phyloP scores from a whole-genome alignment of 2,888 invertebrate species.

The Tipula vernalis region DNA sequence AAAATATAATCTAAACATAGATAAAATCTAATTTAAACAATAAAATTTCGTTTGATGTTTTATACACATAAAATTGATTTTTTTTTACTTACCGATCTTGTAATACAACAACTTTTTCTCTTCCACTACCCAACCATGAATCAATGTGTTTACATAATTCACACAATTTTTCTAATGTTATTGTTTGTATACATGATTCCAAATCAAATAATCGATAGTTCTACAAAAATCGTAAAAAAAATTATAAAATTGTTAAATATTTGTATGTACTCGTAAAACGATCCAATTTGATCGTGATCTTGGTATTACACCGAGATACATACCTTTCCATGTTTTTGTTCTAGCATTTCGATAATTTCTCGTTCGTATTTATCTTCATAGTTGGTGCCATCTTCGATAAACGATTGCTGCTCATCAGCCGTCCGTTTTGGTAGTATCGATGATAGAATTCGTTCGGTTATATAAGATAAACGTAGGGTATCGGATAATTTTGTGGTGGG shows the following conservation, averaged over 20 bases:
- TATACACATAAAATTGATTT: background rate
- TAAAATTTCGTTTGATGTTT: background rate
- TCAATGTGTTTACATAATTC: conserved; percentile 89
- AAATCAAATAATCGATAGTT: conserved; percentile 24
- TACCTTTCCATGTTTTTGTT: conserved; percentile 25
- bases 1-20: conserved; percentile 4
- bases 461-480: conserved; percentile 22
- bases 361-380: conserved; percentile 22
- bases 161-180: conserved; percentile 74
- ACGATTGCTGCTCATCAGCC: conserved; percentile 9
- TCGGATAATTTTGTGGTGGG: conserved; percentile 14
- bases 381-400: conserved; percentile 14
- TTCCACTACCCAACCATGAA: conserved; percentile 75
- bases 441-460: conserved; percentile 24
- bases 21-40: background rate
- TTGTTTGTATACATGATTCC: conserved; percentile 23
- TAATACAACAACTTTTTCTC: conserved; percentile 75
- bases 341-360: conserved; percentile 23
- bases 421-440: conserved; percentile 20
- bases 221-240: conserved; percentile 15
- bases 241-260: background rate
- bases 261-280: background rate
- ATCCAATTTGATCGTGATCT: background rate
- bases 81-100: conserved; percentile 58
- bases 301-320: background rate